A percentile compares a stretch with the other conserved stretches of the same genome.
Evolutionary conservation across 2,797 vertebrate species (phyloP).

Genomic region (Hozukius guyotensis): DNA sequence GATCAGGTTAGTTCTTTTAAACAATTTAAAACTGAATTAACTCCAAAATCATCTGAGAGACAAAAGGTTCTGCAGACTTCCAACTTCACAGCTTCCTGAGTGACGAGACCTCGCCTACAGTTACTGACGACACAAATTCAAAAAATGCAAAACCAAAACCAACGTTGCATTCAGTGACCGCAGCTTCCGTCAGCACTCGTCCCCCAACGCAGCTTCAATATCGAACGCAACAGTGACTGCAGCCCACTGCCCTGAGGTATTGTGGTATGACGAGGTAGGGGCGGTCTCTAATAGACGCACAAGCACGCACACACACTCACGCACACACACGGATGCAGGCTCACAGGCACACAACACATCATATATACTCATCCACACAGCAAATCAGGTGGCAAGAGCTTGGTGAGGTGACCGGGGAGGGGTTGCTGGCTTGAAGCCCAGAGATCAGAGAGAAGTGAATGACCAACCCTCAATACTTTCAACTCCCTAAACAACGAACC

Average conservation of each 20-base stretch:
- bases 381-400: slow-evolving; percentile 24
- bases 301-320: slow-evolving; percentile 3
- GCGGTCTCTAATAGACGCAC: slow-evolving; percentile 36
- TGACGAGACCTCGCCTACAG: slow-evolving; percentile 75
- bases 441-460: not conserved
- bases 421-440: slow-evolving; percentile 2
- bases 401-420: not conserved
- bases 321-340: not conserved
- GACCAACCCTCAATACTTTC: slow-evolving; percentile 10
- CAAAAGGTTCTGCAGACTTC: slow-evolving; percentile 74
- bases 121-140: slow-evolving; percentile 60
- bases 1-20: slow-evolving; percentile 76
- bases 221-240: slow-evolving; percentile 57
- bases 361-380: slow-evolving; percentile 19
- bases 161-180: slow-evolving; percentile 58
- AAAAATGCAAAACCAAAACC: slow-evolving; percentile 59
- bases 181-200: slow-evolving; percentile 44
- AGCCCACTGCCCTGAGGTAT: slow-evolving; percentile 77
- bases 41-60: slow-evolving; percentile 74
- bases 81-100: slow-evolving; percentile 83
- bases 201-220: slow-evolving; percentile 55
- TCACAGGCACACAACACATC: slow-evolving; percentile 21
- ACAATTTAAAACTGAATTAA: slow-evolving; percentile 78
- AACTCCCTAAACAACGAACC: not conserved
- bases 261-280: slow-evolving; percentile 62